A percentile compares a stretch with the other conserved stretches of the same genome.
phyloP scores from a whole-genome alignment of 2,797 vertebrate genomes.

The Pantherophis vulpinus region DNA sequence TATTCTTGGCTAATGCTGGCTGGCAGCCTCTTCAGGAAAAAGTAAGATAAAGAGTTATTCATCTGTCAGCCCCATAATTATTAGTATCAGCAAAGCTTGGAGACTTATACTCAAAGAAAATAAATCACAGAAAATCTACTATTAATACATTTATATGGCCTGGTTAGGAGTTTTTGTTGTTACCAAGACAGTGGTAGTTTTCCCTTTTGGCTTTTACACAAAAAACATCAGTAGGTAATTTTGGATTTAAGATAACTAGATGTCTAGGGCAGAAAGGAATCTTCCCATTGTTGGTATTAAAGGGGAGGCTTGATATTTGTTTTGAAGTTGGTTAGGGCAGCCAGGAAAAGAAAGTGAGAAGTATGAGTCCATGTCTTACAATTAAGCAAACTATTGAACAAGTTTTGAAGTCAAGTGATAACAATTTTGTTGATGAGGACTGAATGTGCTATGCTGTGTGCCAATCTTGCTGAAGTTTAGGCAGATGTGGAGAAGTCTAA shows the following conservation, averaged over 20 bases:
- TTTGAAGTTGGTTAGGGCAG: neutral
- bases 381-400: neutral
- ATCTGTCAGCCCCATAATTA: neutral
- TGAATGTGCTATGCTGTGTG: conserved; percentile 18
- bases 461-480: conserved; percentile 15
- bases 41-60: conserved; percentile 1
- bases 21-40: neutral
- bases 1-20: neutral
- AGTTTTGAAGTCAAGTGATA: conserved; percentile 1
- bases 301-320: neutral
- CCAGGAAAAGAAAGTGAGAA: neutral
- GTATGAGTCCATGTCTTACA: neutral
- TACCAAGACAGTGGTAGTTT: neutral
- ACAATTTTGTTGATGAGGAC: neutral
- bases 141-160: neutral
- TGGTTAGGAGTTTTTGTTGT: neutral
- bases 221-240: neutral
- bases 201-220: neutral
- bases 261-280: neutral
- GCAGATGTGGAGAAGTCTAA: neutral
- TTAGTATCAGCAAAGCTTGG: neutral
- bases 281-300: neutral
- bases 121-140: neutral
- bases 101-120: conserved; percentile 1
- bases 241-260: neutral